phyloP scores from a whole-genome alignment of 2,888 invertebrate genomes.

The Dryomyza anilis region DNA sequence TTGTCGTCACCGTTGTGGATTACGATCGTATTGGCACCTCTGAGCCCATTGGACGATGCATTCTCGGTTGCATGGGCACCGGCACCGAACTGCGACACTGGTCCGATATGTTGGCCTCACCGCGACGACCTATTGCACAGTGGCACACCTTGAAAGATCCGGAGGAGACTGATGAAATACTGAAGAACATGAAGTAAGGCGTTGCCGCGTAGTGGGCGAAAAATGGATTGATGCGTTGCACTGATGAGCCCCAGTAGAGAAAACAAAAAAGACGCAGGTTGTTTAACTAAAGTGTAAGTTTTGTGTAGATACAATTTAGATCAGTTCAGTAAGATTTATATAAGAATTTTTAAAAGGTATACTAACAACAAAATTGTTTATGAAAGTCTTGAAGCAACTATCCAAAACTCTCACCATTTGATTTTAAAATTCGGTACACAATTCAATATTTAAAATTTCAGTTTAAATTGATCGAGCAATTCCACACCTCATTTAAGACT shows the following conservation, averaged over 20 bases:
- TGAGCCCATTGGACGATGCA: constrained; percentile 97
- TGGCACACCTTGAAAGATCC: constrained; percentile 99
- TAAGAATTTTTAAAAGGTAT: not conserved
- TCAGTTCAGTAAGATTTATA: no score
- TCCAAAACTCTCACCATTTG: no score
- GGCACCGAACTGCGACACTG: constrained; percentile 99
- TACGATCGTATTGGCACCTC: constrained; percentile 99
- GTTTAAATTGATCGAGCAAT: no score
- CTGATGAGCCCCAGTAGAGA: not conserved
- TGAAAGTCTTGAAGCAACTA: no score
- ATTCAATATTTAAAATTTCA: no score
- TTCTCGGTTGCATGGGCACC: constrained; percentile 95
- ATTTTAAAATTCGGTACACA: no score
- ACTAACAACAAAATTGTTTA: no score
- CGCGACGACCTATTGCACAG: constrained; percentile 98
- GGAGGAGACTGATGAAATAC: constrained; percentile 71
- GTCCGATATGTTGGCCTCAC: constrained; percentile 99
- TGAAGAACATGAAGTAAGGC: constrained; percentile 59
- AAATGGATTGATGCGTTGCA: constrained; percentile 27
- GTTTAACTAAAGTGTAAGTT: no score
- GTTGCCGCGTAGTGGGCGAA: constrained; percentile 32
- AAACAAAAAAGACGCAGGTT: not conserved
- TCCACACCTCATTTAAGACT: no score
- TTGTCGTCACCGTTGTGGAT: constrained; percentile 98
- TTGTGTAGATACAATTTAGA: no score